Base-by-base conservation (phyloP, 2,888 invertebrate genomes). In the Morpho achilles region DNA sequence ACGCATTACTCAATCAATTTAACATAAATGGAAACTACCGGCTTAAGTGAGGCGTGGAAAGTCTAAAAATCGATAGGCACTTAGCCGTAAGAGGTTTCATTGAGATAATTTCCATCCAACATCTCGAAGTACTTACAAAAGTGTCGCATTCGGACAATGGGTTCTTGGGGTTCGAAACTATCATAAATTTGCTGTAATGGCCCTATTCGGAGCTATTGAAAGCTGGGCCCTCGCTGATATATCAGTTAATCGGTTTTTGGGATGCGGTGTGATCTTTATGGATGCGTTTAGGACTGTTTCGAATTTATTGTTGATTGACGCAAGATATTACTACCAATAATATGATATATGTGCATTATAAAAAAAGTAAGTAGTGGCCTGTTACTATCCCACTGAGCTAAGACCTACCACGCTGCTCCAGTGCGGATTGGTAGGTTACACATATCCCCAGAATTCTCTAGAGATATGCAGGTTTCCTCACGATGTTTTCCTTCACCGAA, bases 121-220 rank as follows among this genome's bases (percentile, higher is more conserved):
- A 67, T 72, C 63, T 64, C 57, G 54, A 67, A 64, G 65, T 66
- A 63, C 67, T 66, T 58, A 67, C 70, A 71, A 71, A 71, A 72
- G 72, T 69, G 67, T 69, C 70, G 67, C 64, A 62, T 61, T 65
- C 63, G 71, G 69, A 72, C 71, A 72, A 72, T 69, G 67, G 71
- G 59, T 53, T 60, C 64, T 48, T 56, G 54, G 58, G 63, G 66
- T 61, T 59, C 63, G 58, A 54, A 63, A 64, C 65, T 66, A 65
- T 66, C 63, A 70, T 70, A 70, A 70, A 70, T 70, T 68, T 58
- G 57, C 55, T 66, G 61, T 69, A 70, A 70, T 69, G 67, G 69
- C 61, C 59, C 65, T 63, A 65, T 69, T 65, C 62, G 60, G 60
- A 53, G 61, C 62, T 58, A 65, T 63, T 65, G 62, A 66, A 65